phyloP scores from a whole-genome alignment of 2,888 invertebrate genomes.

The Scaeva pyrastri region DNA sequence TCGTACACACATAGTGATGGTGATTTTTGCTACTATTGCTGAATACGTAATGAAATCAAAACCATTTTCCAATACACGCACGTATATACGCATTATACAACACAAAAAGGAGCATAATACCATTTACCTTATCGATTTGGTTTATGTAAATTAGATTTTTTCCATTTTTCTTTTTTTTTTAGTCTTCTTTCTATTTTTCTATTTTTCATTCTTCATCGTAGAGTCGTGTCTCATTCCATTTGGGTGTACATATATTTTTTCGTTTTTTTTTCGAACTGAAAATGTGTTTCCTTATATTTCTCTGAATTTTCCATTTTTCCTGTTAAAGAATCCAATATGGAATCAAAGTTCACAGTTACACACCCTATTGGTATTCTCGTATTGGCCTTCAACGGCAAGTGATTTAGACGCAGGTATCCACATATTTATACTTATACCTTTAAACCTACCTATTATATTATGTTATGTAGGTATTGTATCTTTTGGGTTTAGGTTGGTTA shows the following conservation, averaged over 20 bases:
- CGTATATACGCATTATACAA: constrained; percentile 68
- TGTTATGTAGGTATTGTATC: neutral
- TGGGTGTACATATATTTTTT: constrained; percentile 21
- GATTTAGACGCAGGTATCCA: constrained; percentile 36
- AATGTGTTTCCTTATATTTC: constrained; percentile 64
- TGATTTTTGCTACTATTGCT: constrained; percentile 75
- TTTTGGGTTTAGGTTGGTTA: no score
- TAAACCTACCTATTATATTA: neutral
- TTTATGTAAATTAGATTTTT: constrained; percentile 75
- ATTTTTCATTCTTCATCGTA: constrained; percentile 15
- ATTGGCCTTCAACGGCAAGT: constrained; percentile 33
- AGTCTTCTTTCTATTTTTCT: no score
- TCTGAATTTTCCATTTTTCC: constrained; percentile 71
- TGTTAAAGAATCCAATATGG: constrained; percentile 68
- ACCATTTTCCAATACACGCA: constrained; percentile 75
- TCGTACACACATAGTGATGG: constrained; percentile 50
- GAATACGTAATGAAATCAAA: constrained; percentile 75
- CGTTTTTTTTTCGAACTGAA: constrained; percentile 21
- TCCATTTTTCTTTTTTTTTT: constrained; percentile 49
- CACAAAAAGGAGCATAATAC: constrained; percentile 74
- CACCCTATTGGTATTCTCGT: constrained; percentile 59
- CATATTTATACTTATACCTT: neutral
- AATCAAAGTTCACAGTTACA: constrained; percentile 62
- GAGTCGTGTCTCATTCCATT: neutral
- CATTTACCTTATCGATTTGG: constrained; percentile 75